phyloP scores from a whole-genome alignment of 2,113 vertebrate species.

The Ifrita kowaldi region DNA sequence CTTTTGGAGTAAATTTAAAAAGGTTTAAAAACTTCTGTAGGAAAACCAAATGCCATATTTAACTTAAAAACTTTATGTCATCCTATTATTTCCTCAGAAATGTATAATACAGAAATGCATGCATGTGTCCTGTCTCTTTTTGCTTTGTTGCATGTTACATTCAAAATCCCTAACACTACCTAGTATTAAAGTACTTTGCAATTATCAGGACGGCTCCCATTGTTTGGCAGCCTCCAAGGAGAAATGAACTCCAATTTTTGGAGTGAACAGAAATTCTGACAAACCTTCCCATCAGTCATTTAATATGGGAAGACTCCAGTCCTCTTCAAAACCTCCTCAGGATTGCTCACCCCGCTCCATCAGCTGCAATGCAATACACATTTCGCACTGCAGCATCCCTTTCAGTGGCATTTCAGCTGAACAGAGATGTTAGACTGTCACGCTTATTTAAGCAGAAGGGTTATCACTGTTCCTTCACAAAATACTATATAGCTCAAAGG shows the following conservation, averaged over 20 bases:
- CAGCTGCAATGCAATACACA: neutral
- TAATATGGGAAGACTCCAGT: neutral
- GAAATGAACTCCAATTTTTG: neutral
- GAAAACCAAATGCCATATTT: neutral
- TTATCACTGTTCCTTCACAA: constrained; percentile 33
- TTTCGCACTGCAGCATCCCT: neutral
- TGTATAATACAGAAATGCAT: neutral
- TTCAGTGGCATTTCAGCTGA: neutral
- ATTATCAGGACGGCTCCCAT: neutral
- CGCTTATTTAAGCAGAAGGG: constrained; percentile 29
- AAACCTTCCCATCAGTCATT: neutral
- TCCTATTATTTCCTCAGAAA: neutral
- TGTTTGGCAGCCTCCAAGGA: neutral
- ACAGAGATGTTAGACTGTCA: constrained; percentile 15
- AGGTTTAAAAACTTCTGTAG: neutral
- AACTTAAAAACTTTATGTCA: neutral
- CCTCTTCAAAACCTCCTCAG: neutral
- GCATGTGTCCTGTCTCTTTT: neutral
- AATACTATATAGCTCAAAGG: constrained; percentile 14
- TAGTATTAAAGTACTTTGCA: neutral
- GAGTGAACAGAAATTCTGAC: neutral
- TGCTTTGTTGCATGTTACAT: neutral
- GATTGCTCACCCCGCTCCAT: neutral
- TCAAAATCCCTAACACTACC: neutral
- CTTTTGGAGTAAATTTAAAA: neutral